phyloP scores from a whole-genome alignment of 2,113 vertebrate genomes.

The Buteo buteo region DNA sequence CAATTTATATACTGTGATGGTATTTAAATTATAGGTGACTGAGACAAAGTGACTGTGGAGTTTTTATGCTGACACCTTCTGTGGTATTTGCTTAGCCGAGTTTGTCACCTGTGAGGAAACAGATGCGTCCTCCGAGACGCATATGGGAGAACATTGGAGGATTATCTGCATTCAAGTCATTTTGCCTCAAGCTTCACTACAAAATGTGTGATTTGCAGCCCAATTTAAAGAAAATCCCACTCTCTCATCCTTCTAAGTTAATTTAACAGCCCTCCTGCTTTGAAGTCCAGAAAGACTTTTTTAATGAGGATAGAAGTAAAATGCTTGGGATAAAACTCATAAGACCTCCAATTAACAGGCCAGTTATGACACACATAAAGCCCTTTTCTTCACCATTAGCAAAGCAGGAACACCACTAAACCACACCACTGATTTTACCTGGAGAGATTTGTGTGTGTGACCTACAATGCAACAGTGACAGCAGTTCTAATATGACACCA shows the following conservation, averaged over 20 bases:
- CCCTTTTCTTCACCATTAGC: background rate
- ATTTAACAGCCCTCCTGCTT: slow-evolving; percentile 16
- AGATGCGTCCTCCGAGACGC: background rate
- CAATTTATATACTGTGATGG: background rate
- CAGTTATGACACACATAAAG: background rate
- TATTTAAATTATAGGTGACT: background rate
- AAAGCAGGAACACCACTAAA: background rate
- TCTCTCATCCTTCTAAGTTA: background rate
- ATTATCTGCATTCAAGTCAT: slow-evolving; percentile 11
- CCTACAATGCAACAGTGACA: background rate
- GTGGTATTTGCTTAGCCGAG: background rate
- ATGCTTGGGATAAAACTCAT: background rate
- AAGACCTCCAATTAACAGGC: background rate
- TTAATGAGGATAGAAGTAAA: background rate
- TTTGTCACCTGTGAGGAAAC: background rate
- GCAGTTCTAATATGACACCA: background rate
- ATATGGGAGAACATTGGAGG: background rate
- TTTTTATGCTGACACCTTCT: background rate
- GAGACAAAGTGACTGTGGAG: background rate
- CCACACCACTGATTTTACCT: background rate
- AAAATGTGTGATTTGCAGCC: slow-evolving; percentile 23
- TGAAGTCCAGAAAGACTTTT: slow-evolving; percentile 12
- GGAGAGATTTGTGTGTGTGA: background rate
- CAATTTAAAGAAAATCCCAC: slow-evolving; percentile 25
- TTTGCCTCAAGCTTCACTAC: background rate